These are phyloP conservation scores for Entomobrya proxima DNA, from an alignment of 2,888 invertebrate genomes.

Conservation along the genomic window DNA sequence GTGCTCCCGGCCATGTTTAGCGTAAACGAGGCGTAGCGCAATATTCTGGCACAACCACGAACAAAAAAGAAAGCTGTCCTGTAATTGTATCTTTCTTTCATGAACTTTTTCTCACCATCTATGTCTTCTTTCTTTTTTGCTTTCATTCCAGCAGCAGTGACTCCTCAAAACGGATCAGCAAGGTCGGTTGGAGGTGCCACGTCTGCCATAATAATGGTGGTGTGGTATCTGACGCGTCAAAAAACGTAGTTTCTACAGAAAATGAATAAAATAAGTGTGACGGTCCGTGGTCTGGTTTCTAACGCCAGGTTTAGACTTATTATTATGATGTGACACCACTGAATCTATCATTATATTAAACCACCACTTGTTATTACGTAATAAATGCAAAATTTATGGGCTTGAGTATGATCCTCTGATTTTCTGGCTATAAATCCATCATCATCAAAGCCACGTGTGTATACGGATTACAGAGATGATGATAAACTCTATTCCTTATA, in stretches of 20 bases:
- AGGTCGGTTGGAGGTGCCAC: neutral
- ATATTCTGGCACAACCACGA: neutral
- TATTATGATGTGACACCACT: neutral
- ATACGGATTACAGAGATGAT: neutral
- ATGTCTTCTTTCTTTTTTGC: neutral
- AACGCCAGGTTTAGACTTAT: neutral
- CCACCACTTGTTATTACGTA: slow-evolving; percentile 21
- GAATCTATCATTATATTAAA: slow-evolving; percentile 1
- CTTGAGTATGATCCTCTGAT: neutral
- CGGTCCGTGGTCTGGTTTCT: neutral
- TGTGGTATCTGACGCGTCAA: neutral
- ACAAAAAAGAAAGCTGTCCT: neutral
- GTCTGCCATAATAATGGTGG: slow-evolving; percentile 16
- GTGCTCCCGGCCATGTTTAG: neutral
- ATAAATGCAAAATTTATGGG: slow-evolving; percentile 33
- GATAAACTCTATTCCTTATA: neutral
- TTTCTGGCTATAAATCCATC: slow-evolving; percentile 13
- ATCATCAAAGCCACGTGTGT: neutral
- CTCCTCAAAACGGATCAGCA: neutral
- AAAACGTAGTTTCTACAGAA: neutral
- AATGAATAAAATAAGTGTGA: neutral
- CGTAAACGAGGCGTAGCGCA: slow-evolving; percentile 18
- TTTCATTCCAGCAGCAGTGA: neutral
- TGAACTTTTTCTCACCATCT: slow-evolving; percentile 22
- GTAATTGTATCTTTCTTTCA: slow-evolving; percentile 16